phyloP scores from a whole-genome alignment of 2,113 vertebrate species.

The Zeus faber region DNA sequence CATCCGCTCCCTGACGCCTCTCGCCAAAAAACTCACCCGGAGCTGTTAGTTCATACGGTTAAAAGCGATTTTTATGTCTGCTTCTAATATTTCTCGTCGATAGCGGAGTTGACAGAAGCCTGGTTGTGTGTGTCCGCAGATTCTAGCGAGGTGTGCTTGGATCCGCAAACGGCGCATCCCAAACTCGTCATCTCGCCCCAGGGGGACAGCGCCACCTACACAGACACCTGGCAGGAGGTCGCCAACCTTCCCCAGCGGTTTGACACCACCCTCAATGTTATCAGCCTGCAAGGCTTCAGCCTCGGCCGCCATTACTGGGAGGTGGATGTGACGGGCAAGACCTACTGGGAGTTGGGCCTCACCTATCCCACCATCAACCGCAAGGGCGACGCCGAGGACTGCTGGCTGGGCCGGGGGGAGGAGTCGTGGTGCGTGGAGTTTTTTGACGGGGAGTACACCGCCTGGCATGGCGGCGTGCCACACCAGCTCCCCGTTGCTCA shows the following conservation, averaged over 20 bases:
- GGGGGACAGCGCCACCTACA: constrained; percentile 68
- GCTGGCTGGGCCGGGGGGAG: constrained; percentile 80
- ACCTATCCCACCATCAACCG: constrained; percentile 78
- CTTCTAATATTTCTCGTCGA: not conserved
- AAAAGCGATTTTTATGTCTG: not conserved
- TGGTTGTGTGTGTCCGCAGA: constrained; percentile 53
- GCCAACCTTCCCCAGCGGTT: constrained; percentile 78
- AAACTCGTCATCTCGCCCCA: constrained; percentile 70
- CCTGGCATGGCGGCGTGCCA: constrained; percentile 68
- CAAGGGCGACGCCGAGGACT: constrained; percentile 82
- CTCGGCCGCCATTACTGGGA: constrained; percentile 87
- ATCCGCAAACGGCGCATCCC: constrained; percentile 74
- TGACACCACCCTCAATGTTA: constrained; percentile 82
- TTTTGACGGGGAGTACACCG: constrained; percentile 82
- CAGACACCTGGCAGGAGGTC: constrained; percentile 70
- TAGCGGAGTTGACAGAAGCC: not conserved
- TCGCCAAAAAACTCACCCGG: constrained; percentile 70
- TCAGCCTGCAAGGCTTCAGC: constrained; percentile 74
- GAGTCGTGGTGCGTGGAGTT: constrained; percentile 82
- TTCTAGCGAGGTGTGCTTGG: constrained; percentile 62
- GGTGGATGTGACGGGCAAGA: constrained; percentile 83
- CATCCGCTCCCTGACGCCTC: constrained; percentile 70
- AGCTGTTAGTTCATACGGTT: constrained; percentile 63
- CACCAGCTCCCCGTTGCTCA: constrained; percentile 55
- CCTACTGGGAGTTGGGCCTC: constrained; percentile 85